Evolutionary conservation across 2,797 vertebrate genomes (phyloP).

Genomic region (Nannoperca australis): DNA sequence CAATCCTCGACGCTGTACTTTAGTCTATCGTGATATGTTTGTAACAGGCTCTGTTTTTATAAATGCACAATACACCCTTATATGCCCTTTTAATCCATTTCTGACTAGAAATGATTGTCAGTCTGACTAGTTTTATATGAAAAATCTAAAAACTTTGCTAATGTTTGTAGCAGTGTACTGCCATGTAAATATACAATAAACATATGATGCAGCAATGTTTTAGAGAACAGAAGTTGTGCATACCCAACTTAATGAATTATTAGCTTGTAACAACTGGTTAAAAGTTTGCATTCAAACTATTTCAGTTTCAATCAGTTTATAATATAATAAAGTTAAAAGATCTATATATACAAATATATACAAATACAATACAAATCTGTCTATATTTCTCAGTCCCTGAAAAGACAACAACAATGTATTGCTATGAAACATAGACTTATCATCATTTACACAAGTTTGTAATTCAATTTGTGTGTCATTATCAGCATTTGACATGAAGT

Average conservation of each 20-base stretch:
- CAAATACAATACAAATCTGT: neutral
- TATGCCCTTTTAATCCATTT: neutral
- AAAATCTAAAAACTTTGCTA: neutral
- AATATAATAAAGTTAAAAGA: neutral
- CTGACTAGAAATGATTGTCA: too few species aligned
- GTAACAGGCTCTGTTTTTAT: conserved; percentile 26
- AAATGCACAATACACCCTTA: neutral
- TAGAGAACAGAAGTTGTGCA: neutral
- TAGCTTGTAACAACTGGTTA: neutral
- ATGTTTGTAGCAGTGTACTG: neutral
- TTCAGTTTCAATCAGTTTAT: neutral
- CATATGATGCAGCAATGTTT: neutral
- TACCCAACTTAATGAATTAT: neutral
- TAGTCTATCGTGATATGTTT: conserved; percentile 34
- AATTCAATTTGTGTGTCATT: neutral
- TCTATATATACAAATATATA: too few species aligned
- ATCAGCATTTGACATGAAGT: neutral
- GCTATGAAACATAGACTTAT: neutral
- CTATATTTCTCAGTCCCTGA: neutral
- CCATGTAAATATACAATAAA: neutral
- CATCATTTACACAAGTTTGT: neutral
- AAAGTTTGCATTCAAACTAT: neutral
- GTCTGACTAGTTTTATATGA: neutral
- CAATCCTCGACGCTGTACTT: conserved; percentile 19
- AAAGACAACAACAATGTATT: neutral